Conservation (phyloP, 2,888 invertebrate genomes). For the Caenorhabditis wallacei region DNA sequence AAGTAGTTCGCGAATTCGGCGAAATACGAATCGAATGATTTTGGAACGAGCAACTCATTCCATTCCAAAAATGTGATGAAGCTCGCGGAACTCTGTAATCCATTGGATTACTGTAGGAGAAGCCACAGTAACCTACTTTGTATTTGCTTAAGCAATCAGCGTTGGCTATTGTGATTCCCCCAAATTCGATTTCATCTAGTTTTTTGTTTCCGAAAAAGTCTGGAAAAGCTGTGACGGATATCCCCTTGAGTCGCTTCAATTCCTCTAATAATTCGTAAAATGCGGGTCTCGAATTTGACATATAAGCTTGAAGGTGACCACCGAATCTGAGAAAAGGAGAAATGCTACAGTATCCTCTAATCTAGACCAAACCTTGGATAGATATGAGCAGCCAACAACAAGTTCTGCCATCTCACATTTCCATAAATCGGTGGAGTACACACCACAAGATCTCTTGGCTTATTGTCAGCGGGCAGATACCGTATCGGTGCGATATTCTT, state of each 20-base stretch:
- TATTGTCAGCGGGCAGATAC: slow-evolving; percentile 48
- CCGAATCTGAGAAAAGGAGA: slow-evolving; percentile 19
- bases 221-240: slow-evolving; percentile 31
- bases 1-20: slow-evolving; percentile 39
- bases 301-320: slow-evolving; percentile 39
- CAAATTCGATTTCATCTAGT: slow-evolving; percentile 40
- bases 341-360: neutral
- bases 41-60: slow-evolving; percentile 34
- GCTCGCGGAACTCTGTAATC: slow-evolving; percentile 43
- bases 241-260: slow-evolving; percentile 27
- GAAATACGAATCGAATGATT: slow-evolving; percentile 18
- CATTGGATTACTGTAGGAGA: neutral
- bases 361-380: slow-evolving; percentile 19
- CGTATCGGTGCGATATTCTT: slow-evolving; percentile 39
- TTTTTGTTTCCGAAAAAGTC: slow-evolving; percentile 26
- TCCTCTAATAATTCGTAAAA: slow-evolving; percentile 33
- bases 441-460: slow-evolving; percentile 33
- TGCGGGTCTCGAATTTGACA: slow-evolving; percentile 6
- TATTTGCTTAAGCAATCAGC: slow-evolving; percentile 48
- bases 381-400: slow-evolving; percentile 21
- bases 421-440: slow-evolving; percentile 45
- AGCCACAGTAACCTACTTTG: slow-evolving; percentile 11
- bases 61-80: slow-evolving; percentile 53
- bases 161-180: slow-evolving; percentile 47
- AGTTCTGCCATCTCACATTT: slow-evolving; percentile 41